A percentile compares a stretch with the other conserved stretches of the same genome.
phyloP scores from a whole-genome alignment of 2,797 vertebrate genomes.

The Betta splendens region DNA sequence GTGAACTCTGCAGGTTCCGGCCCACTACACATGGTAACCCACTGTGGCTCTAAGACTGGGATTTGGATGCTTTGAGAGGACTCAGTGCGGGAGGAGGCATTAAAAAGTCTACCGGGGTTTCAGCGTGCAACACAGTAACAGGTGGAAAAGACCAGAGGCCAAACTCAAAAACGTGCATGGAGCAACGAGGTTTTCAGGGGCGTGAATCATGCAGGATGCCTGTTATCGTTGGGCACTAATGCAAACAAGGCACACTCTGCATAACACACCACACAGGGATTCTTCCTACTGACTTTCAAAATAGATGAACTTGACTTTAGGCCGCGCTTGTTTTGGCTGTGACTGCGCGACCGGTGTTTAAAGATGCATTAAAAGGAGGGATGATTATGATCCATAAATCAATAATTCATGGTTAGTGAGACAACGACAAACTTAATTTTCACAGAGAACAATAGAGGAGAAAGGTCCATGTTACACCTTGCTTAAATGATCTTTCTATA shows the following conservation, averaged over 20 bases:
- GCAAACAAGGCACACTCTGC: too few species aligned
- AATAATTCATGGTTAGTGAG: conserved; percentile 78
- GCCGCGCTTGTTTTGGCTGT: conserved; percentile 42
- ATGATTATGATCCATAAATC: conserved; percentile 74
- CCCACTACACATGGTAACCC: conserved; percentile 48
- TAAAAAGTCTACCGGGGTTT: conserved; percentile 47
- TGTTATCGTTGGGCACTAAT: background rate
- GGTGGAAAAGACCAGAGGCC: background rate
- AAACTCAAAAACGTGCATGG: background rate
- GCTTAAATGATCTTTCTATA: conserved; percentile 58
- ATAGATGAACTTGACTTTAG: conserved; percentile 44
- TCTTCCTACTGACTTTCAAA: conserved; percentile 6
- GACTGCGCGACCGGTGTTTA: conserved; percentile 65
- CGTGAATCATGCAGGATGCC: too few species aligned
- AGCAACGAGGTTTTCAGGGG: background rate
- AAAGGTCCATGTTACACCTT: conserved; percentile 72
- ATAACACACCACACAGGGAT: background rate
- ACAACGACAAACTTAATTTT: conserved; percentile 74
- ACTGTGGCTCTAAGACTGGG: conserved; percentile 38
- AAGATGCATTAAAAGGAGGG: conserved; percentile 72
- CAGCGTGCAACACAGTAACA: conserved; percentile 46
- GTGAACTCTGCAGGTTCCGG: conserved; percentile 36
- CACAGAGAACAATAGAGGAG: conserved; percentile 53
- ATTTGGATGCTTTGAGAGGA: conserved; percentile 38
- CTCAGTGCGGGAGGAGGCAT: conserved; percentile 33